Conservation (phyloP, 2,113 vertebrate genomes). For the Micromys minutus region DNA sequence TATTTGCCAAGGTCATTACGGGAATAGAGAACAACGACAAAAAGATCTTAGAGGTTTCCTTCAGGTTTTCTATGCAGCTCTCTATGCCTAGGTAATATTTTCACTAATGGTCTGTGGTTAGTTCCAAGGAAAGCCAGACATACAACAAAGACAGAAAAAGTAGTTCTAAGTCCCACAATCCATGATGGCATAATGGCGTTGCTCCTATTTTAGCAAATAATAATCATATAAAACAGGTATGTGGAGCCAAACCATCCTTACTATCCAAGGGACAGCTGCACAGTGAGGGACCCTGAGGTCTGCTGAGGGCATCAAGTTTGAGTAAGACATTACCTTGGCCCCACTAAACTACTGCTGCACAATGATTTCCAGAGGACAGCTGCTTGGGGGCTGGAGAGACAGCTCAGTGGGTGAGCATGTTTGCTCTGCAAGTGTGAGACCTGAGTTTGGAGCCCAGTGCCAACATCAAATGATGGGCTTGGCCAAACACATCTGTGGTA, state of each 20-base stretch:
- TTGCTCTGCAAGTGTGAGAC: not conserved
- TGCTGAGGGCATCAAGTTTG: conserved; percentile 3
- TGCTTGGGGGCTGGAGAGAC: not conserved
- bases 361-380: conserved; percentile 18
- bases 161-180: conserved; percentile 30
- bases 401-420: not conserved
- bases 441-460: not conserved
- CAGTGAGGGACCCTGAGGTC: not conserved
- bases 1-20: not conserved
- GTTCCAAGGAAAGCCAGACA: conserved; percentile 63
- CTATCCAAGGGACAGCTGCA: not conserved
- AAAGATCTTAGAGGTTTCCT: conserved; percentile 7
- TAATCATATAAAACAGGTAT: not conserved
- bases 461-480: not conserved
- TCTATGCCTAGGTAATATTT: conserved; percentile 36
- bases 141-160: not conserved
- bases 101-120: conserved; percentile 64
- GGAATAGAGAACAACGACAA: not conserved
- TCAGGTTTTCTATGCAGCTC: not conserved
- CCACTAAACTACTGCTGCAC: not conserved
- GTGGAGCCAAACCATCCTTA: conserved; percentile 60
- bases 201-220: conserved; percentile 50
- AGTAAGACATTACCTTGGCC: not conserved
- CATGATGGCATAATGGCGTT: conserved; percentile 42
- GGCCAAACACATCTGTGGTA: not conserved